These are phyloP conservation scores for Emmelina monodactyla DNA, from an alignment of 2,888 invertebrate species.

Conservation along the genomic window DNA sequence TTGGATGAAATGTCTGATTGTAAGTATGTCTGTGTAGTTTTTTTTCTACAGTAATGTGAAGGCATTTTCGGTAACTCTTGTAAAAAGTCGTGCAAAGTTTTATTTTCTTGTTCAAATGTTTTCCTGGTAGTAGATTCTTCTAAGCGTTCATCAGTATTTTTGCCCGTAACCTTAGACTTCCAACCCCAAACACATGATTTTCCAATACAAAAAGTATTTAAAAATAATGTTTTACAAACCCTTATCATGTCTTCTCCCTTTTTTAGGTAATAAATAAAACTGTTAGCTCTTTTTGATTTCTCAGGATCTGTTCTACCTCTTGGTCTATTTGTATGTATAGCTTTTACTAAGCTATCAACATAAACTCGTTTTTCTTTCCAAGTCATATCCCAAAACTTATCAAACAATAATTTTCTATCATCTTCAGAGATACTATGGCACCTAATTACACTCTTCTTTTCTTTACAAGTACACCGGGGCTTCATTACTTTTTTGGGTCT, in stretches of 20 bases:
- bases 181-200: slow-evolving; percentile 10
- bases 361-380: slow-evolving; percentile 12
- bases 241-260: slow-evolving; percentile 10
- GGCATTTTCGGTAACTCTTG: neutral
- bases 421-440: slow-evolving; percentile 10
- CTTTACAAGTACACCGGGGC: slow-evolving; percentile 12
- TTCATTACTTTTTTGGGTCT: slow-evolving; percentile 11
- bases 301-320: slow-evolving; percentile 11
- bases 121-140: slow-evolving; percentile 5
- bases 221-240: slow-evolving; percentile 13
- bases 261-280: slow-evolving; percentile 10
- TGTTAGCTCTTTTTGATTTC: slow-evolving; percentile 10
- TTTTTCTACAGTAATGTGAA: slow-evolving; percentile 2
- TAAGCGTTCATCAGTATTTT: slow-evolving; percentile 7
- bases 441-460: slow-evolving; percentile 10
- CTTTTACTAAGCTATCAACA: slow-evolving; percentile 10
- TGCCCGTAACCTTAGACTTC: slow-evolving; percentile 11
- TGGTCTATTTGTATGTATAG: slow-evolving; percentile 10
- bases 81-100: neutral
- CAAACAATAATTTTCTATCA: slow-evolving; percentile 11
- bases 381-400: slow-evolving; percentile 12
- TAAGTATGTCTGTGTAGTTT: slow-evolving; percentile 11
- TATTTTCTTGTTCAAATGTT: neutral
- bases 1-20: slow-evolving; percentile 13
- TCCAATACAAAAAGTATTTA: slow-evolving; percentile 12